Conservation (phyloP, 2,797 vertebrate species). For the Myotis daubentonii region DNA sequence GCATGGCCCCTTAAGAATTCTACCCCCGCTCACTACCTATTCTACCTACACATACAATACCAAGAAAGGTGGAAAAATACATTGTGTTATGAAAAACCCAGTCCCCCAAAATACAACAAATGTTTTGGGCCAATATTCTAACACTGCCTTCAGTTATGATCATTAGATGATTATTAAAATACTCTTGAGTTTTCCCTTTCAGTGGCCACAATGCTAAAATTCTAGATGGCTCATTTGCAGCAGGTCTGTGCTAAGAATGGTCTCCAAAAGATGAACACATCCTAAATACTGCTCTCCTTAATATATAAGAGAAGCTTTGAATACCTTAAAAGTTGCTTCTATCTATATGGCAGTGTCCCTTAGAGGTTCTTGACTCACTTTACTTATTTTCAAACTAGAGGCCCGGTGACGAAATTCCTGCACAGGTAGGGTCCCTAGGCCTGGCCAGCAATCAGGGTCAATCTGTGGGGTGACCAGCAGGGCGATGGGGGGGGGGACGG, state of each 20-base stretch:
- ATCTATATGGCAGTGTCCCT: not conserved
- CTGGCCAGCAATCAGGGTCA: no score
- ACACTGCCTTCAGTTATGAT: not conserved
- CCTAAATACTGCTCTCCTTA: not conserved
- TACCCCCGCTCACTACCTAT: not conserved
- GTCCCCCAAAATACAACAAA: not conserved
- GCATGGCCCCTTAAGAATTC: not conserved
- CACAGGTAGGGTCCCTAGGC: no score
- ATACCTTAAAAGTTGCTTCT: not conserved
- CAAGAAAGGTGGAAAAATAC: not conserved
- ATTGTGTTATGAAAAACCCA: not conserved
- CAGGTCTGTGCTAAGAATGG: not conserved
- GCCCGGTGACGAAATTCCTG: no score
- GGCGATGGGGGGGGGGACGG: no score
- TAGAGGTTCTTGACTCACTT: not conserved
- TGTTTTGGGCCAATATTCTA: not conserved
- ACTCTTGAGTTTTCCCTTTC: constrained; percentile 28
- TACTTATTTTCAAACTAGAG: not conserved
- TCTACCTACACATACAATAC: not conserved
- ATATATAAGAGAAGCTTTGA: not conserved
- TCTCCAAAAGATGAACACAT: not conserved
- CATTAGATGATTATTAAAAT: constrained; percentile 22
- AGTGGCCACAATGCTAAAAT: not conserved
- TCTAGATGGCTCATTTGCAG: not conserved
- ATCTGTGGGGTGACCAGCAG: no score